Conservation (phyloP, 2,888 invertebrate genomes). For the Cryptus armator region DNA sequence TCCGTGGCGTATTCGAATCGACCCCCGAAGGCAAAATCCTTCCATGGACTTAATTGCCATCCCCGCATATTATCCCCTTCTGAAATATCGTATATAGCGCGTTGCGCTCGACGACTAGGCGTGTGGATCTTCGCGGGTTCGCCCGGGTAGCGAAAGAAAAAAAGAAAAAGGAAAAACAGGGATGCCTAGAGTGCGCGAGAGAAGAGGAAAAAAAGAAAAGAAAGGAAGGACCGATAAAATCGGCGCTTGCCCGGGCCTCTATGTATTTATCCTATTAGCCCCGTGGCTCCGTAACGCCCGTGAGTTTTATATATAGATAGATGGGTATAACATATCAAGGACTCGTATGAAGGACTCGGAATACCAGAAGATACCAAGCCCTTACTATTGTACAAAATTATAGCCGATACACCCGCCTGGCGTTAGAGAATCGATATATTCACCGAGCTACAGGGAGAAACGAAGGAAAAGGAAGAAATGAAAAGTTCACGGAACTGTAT, state of each 20-base stretch:
- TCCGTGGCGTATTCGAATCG: constrained; percentile 40
- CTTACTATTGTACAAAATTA: constrained; percentile 26
- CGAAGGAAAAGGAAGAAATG: constrained; percentile 15
- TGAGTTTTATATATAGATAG: constrained; percentile 57
- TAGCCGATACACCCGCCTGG: constrained; percentile 16
- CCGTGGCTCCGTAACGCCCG: constrained; percentile 64
- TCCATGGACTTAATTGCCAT: constrained; percentile 64
- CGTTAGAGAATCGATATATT: constrained; percentile 40
- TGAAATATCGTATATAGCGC: constrained; percentile 17
- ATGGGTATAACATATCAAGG: constrained; percentile 60
- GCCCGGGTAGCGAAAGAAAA: constrained; percentile 7
- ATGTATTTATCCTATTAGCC: constrained; percentile 70
- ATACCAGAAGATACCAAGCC: constrained; percentile 43
- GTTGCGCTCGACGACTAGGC: constrained; percentile 21
- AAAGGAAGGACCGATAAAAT: constrained; percentile 73
- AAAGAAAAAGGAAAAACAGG: constrained; percentile 22
- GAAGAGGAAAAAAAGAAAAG: constrained; percentile 31
- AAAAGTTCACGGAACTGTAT: constrained; percentile 6
- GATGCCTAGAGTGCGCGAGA: constrained; percentile 29
- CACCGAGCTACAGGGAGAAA: constrained; percentile 8
- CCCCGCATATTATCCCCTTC: constrained; percentile 59
- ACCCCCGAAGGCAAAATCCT: constrained; percentile 56
- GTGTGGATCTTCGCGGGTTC: constrained; percentile 55
- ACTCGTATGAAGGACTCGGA: constrained; percentile 51
- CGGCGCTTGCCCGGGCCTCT: constrained; percentile 53